These are phyloP conservation scores for Scaptomyza cyrtandrae DNA, from an alignment of 2,888 invertebrate species.

Conservation along the genomic window DNA sequence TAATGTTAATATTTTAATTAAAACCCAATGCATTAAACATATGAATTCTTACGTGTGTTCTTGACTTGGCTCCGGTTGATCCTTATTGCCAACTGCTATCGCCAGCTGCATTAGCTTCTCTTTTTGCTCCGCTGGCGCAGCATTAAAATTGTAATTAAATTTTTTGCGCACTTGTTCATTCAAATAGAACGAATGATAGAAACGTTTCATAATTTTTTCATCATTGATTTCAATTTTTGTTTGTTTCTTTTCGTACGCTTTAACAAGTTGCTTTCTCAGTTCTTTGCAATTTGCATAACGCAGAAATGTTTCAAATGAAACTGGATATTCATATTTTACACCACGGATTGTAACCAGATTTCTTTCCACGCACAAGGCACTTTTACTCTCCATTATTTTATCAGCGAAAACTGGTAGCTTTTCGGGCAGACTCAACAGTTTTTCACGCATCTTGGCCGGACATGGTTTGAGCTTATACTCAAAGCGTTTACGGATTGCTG, in stretches of 20 bases:
- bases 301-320: slow-evolving; percentile 25
- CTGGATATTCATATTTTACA: slow-evolving; percentile 10
- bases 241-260: background rate
- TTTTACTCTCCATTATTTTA: background rate
- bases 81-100: background rate
- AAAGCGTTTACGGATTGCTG: slow-evolving; percentile 45
- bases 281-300: slow-evolving; percentile 25
- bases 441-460: slow-evolving; percentile 35
- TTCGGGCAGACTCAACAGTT: slow-evolving; percentile 17
- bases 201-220: slow-evolving; percentile 15
- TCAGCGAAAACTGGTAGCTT: background rate
- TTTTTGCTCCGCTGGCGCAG: slow-evolving; percentile 24
- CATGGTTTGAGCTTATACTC: slow-evolving; percentile 41
- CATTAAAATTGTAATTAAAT: slow-evolving; percentile 31
- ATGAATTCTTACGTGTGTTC: background rate
- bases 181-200: slow-evolving; percentile 35
- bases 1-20: background rate
- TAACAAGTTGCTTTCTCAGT: slow-evolving; percentile 5
- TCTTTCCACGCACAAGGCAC: background rate
- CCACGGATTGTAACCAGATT: slow-evolving; percentile 15
- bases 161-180: slow-evolving; percentile 5
- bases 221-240: background rate
- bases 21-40: background rate
- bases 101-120: slow-evolving; percentile 20
- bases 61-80: background rate